phyloP scores from a whole-genome alignment of 2,113 vertebrate genomes.

The Poeciliopsis occidentalis region DNA sequence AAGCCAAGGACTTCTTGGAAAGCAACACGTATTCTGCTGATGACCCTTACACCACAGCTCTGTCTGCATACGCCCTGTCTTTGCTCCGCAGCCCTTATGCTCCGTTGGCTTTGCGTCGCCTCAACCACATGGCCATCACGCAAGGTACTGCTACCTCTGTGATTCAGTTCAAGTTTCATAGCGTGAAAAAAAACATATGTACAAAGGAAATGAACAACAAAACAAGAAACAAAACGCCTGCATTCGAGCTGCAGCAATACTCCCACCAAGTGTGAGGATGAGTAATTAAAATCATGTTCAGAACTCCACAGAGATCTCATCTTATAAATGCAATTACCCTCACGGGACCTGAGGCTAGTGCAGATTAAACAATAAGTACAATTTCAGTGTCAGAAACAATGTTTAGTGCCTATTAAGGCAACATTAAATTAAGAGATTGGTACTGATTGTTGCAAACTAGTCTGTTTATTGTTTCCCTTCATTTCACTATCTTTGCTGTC shows the following conservation, averaged over 20 bases:
- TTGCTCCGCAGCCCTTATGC: slow-evolving; percentile 86
- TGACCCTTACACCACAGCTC: slow-evolving; percentile 90
- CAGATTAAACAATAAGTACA: background rate
- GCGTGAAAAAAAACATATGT: slow-evolving; percentile 2
- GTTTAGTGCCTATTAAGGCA: background rate
- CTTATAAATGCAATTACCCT: background rate
- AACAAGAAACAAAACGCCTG: background rate
- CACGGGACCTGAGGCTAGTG: background rate
- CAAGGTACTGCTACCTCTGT: slow-evolving; percentile 80
- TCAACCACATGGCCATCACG: slow-evolving; percentile 90
- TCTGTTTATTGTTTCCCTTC: background rate
- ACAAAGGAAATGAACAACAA: no score
- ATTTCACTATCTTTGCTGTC: slow-evolving; percentile 21
- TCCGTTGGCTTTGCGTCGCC: slow-evolving; percentile 76
- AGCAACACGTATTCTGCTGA: slow-evolving; percentile 84
- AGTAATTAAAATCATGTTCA: background rate
- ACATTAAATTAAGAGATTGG: slow-evolving; percentile 5
- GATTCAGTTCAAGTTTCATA: slow-evolving; percentile 2
- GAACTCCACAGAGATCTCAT: background rate
- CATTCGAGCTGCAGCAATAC: background rate
- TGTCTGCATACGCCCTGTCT: slow-evolving; percentile 85
- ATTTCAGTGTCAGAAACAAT: background rate
- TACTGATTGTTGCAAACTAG: slow-evolving; percentile 5
- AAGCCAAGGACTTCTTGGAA: slow-evolving; percentile 89
- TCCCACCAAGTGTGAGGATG: background rate